Percentiles rank a stretch among this genome's conserved stretches.
Evolutionary conservation across 2,113 vertebrate species (phyloP).

Genomic region (Origma solitaria): DNA sequence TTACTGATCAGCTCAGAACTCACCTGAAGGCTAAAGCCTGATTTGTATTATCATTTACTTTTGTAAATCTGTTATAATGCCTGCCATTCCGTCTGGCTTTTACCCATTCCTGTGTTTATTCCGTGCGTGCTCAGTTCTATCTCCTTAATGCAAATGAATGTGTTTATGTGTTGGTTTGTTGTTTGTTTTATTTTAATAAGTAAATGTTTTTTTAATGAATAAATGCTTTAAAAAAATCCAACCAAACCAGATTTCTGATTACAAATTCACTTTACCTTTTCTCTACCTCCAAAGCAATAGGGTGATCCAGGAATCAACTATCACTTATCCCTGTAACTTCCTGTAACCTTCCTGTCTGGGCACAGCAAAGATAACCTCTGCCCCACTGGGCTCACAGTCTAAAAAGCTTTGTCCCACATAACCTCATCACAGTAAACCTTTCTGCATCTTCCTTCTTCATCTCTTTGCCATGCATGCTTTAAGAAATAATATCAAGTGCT

Average conservation of each 20-base stretch:
- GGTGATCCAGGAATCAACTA: neutral
- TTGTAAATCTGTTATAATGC: neutral
- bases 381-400: neutral
- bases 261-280: neutral
- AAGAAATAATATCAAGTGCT: neutral
- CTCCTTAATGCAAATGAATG: neutral
- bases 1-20: neutral
- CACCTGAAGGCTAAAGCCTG: neutral
- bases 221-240: neutral
- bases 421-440: neutral
- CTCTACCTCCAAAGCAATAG: neutral
- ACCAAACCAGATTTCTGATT: neutral
- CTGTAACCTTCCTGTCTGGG: conserved; percentile 55
- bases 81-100: neutral
- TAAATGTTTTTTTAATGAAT: neutral
- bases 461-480: neutral
- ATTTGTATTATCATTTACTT: neutral
- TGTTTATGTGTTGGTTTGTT: neutral
- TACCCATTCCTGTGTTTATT: neutral
- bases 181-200: neutral
- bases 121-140: accelerated
- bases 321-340: conserved; percentile 45
- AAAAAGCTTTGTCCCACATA: neutral
- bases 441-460: neutral
- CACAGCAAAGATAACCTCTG: conserved; percentile 51